Percentiles rank a stretch among this genome's conserved stretches.
Conservation (phyloP, 92 coral and sea anemone species). For the Porites evermanni region DNA sequence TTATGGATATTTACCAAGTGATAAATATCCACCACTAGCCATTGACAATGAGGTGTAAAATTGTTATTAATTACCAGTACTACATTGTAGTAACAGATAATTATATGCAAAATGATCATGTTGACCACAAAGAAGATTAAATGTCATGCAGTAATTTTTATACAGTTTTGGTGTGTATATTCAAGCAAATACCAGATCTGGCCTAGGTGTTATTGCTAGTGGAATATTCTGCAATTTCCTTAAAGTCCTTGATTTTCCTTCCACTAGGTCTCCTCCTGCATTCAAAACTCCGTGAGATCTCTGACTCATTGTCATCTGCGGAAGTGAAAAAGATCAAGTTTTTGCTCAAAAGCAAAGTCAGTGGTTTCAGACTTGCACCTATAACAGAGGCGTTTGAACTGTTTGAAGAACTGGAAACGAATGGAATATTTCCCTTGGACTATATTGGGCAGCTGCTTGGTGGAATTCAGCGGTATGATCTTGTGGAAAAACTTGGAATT, state of each 20-base stretch:
- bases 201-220: too few relatives aligned
- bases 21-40: too few relatives aligned
- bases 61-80: too few relatives aligned
- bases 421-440: neutral
- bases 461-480: slow-evolving; percentile 22
- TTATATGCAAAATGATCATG: too few relatives aligned
- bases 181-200: too few relatives aligned
- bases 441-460: slow-evolving; percentile 7
- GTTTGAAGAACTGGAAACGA: slow-evolving; percentile 19
- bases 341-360: slow-evolving; percentile 1
- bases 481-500: slow-evolving; percentile 17
- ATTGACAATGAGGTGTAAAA: too few relatives aligned
- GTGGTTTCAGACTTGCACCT: neutral
- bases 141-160: too few relatives aligned
- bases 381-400: slow-evolving; percentile 16
- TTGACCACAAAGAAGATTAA: too few relatives aligned
- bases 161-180: too few relatives aligned
- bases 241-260: neutral
- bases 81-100: too few relatives aligned
- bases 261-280: neutral
- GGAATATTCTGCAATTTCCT: too few relatives aligned
- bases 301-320: slow-evolving; percentile 17
- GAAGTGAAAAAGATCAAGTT: slow-evolving; percentile 17
- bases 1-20: too few relatives aligned
- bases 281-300: slow-evolving; percentile 13